Conservation (phyloP, 23 tunicate species). For the Ascidia mentula region DNA sequence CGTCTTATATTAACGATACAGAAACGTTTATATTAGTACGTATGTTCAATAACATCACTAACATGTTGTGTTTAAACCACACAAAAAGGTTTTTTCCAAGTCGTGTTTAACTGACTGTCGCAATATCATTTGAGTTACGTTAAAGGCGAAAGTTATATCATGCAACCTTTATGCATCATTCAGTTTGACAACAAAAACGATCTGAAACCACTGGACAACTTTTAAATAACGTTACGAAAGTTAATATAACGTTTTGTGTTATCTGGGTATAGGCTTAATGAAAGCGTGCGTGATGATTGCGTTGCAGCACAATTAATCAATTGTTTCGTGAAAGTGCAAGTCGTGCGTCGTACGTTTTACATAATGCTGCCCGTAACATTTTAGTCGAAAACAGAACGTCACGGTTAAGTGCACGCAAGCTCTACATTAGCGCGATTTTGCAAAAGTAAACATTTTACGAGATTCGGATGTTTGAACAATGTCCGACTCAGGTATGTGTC, state of each 20-base stretch:
- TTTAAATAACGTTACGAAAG: constrained; percentile 3
- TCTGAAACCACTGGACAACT: not conserved
- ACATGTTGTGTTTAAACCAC: not conserved
- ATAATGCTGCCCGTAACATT: no score
- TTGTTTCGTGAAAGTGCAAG: no score
- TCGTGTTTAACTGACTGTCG: not conserved
- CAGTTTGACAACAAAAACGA: not conserved
- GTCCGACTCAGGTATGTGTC: no score
- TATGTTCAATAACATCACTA: not conserved
- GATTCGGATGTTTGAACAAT: no score
- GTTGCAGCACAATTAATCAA: no score
- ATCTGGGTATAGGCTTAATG: constrained; percentile 11
- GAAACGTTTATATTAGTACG: not conserved
- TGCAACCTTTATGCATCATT: not conserved
- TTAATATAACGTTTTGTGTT: constrained; percentile 3
- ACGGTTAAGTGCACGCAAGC: no score
- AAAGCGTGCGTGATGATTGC: no score
- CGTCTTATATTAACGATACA: not conserved
- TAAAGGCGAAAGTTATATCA: not conserved
- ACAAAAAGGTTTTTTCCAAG: not conserved
- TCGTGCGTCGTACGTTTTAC: no score
- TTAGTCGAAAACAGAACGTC: no score
- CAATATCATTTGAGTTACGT: not conserved
- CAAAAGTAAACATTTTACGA: no score
- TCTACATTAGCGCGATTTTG: no score